These are phyloP conservation scores for Micrasema minimum DNA, from an alignment of 1,140 invertebrate species.

Conservation along the genomic window DNA sequence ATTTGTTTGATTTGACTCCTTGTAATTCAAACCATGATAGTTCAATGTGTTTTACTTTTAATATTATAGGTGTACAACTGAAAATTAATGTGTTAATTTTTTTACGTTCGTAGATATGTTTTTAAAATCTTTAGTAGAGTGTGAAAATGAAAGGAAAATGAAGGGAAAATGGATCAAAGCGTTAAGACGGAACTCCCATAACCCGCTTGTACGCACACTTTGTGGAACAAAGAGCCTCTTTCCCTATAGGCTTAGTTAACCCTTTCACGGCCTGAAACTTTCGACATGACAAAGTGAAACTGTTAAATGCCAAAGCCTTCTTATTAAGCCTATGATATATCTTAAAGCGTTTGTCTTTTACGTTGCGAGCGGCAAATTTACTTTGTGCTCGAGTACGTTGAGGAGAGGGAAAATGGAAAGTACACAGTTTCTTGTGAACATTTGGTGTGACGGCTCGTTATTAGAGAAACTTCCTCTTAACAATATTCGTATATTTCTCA, in stretches of 20 bases:
- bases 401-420: neutral
- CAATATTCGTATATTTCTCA: no score
- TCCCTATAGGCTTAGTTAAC: conserved; percentile 54
- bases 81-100: no score
- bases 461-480: no score
- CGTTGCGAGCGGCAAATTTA: conserved; percentile 50
- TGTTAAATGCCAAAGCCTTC: conserved; percentile 55
- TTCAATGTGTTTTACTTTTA: no score
- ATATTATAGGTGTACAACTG: no score
- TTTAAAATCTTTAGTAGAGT: neutral
- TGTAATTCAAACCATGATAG: no score
- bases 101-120: no score
- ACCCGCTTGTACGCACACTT: conserved; percentile 37
- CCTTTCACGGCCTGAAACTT: conserved; percentile 54
- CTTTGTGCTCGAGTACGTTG: conserved; percentile 46
- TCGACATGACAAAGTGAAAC: conserved; percentile 55
- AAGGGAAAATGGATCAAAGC: conserved; percentile 28
- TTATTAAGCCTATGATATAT: conserved; percentile 55
- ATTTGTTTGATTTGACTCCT: no score
- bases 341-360: conserved; percentile 55
- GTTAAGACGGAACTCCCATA: conserved; percentile 33
- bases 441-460: no score
- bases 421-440: neutral
- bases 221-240: conserved; percentile 52
- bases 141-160: conserved; percentile 8